Percentiles rank a stretch among this genome's conserved stretches.
phyloP scores from a whole-genome alignment of 2,888 invertebrate species.

The Charanyca ferruginea region DNA sequence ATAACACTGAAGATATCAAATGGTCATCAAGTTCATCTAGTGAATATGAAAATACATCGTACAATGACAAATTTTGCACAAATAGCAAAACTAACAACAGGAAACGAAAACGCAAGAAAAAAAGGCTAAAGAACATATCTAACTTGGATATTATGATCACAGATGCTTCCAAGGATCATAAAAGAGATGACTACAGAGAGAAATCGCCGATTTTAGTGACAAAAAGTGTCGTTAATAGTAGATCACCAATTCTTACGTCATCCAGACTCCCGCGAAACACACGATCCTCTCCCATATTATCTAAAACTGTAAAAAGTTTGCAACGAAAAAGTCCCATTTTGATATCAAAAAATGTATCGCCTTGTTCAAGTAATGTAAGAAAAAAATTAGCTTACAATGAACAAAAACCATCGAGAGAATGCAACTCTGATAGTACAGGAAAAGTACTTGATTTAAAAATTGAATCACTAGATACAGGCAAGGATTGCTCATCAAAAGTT shows the following conservation, averaged over 20 bases:
- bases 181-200: constrained; percentile 36
- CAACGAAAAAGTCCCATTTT: constrained; percentile 78
- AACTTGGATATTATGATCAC: constrained; percentile 78
- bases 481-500: not conserved
- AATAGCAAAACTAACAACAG: constrained; percentile 57
- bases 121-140: constrained; percentile 72
- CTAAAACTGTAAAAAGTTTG: constrained; percentile 40
- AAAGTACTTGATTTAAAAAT: not conserved
- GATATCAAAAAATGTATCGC: constrained; percentile 66
- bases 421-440: not conserved
- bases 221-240: constrained; percentile 36
- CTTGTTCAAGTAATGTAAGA: constrained; percentile 67
- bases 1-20: constrained; percentile 78
- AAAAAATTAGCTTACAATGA: constrained; percentile 74
- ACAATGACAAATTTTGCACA: constrained; percentile 55
- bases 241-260: constrained; percentile 70
- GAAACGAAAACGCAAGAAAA: constrained; percentile 82
- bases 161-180: constrained; percentile 64
- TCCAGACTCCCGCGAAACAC: constrained; percentile 49
- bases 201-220: constrained; percentile 70
- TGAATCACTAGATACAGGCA: constrained; percentile 13
- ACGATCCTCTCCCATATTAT: constrained; percentile 72
- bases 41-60: constrained; percentile 76
- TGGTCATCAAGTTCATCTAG: constrained; percentile 85
- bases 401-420: constrained; percentile 14